Conservation (phyloP, 1,140 invertebrate species). For the Listronotus bonariensis region DNA sequence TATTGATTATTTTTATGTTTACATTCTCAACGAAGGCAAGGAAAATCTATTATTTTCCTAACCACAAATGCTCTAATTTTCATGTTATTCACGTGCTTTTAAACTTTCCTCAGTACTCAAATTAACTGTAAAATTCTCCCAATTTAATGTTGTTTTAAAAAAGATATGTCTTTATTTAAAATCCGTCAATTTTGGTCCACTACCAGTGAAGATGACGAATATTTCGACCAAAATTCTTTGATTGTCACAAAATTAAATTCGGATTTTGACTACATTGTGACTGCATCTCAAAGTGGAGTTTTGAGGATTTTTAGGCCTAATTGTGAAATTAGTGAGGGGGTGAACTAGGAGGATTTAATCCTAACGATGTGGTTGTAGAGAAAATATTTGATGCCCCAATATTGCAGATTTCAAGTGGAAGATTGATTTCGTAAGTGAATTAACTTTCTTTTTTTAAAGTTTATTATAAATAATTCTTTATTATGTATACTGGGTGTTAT, state of each 20-base stretch:
- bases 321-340: conserved; percentile 57
- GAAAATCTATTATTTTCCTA: conserved; percentile 44
- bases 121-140: background rate
- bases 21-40: conserved; percentile 20
- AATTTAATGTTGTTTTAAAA: background rate
- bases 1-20: conserved; percentile 42
- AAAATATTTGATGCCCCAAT: conserved; percentile 68
- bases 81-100: background rate
- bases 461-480: background rate
- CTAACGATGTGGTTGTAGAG: conserved; percentile 75
- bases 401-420: conserved; percentile 71
- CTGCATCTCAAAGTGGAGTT: conserved; percentile 72
- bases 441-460: background rate
- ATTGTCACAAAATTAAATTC: conserved; percentile 69
- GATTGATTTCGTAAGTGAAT: conserved; percentile 72
- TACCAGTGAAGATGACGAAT: conserved; percentile 65
- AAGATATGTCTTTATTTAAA: conserved; percentile 79
- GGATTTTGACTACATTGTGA: conserved; percentile 67
- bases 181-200: conserved; percentile 77
- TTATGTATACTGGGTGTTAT: background rate
- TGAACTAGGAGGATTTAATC: conserved; percentile 59
- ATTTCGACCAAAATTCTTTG: conserved; percentile 66
- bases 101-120: no score
- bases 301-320: conserved; percentile 70
- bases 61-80: conserved; percentile 20